Evolutionary conservation across 1,140 invertebrate genomes (phyloP), one percentile per base, ranked within the genome.

Genomic region (Drosophila ironensis): DNA sequence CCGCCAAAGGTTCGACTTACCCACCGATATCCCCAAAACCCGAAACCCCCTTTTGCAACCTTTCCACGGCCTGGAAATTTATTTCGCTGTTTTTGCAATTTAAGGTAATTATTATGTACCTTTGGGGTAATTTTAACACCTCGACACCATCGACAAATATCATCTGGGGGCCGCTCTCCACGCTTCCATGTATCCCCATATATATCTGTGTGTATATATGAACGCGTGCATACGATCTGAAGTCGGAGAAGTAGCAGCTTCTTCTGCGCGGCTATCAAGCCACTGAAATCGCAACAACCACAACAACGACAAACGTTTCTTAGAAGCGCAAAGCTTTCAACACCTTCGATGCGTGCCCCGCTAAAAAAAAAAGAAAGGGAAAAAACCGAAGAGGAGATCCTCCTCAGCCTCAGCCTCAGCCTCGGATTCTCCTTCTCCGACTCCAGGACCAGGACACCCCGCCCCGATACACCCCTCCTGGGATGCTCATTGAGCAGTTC

Each of bases 81-180:
- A 88, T 88, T 88, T 88, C 86, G 75, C 80, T 88, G 76, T 86
- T 88, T 88, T 88, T 72, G 86, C 86, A 88, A 89, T 89, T 89
- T 89, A 89, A 81, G 87, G 87, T 89, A 89, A 89, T 89, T 89
- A 89, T 89, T 87, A 88, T 89, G 87, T 89, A 89, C 72, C 87
- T 87, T 76, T 86, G 78, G 87, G 87, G 87, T 89, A 89, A 89
- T 89, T 89, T 89, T 89, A 89, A 89, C 87, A 89, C 87, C 87
- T 89, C 87, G 77, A 89, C 87, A 87, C 75, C 87, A 87, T 88
- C 86, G 87, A 87, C 87, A 88, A 88, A 88, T 88, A 88, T 86
- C 87, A 88, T 87, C 87, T 81, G 59, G 28, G 3, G 33, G 60
- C 40, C 45, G 45, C 56, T 35, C 54, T 28, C 20, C 46, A 40